These are phyloP conservation scores for Barbus barbus DNA, from an alignment of 2,113 vertebrate species.

Conservation along the genomic window DNA sequence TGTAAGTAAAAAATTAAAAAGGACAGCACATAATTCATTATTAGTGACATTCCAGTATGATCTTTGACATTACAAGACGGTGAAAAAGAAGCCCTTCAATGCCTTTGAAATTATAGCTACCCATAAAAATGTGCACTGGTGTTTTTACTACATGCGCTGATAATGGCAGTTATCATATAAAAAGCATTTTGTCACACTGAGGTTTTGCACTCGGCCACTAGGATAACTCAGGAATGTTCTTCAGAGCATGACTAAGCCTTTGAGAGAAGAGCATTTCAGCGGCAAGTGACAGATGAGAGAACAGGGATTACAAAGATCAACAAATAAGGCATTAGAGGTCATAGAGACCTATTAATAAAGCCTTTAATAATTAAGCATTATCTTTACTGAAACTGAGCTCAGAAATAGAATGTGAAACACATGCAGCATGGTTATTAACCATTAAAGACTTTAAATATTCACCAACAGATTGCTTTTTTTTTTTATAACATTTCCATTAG, in stretches of 20 bases:
- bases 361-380: background rate
- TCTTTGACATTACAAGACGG: background rate
- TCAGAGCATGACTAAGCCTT: slow-evolving; percentile 10
- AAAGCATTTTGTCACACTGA: slow-evolving; percentile 21
- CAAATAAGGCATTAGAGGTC: slow-evolving; percentile 21
- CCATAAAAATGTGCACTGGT: background rate
- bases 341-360: slow-evolving; percentile 19
- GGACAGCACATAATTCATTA: background rate
- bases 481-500: background rate
- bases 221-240: slow-evolving; percentile 32
- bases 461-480: background rate
- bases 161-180: slow-evolving; percentile 1
- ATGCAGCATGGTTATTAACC: background rate
- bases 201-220: background rate
- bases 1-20: background rate
- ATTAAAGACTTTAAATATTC: background rate
- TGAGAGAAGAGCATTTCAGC: background rate
- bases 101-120: background rate
- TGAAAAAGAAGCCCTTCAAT: background rate
- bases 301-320: slow-evolving; percentile 23
- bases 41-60: background rate
- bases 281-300: slow-evolving; percentile 20
- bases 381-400: background rate
- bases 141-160: background rate
- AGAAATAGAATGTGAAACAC: background rate